These are phyloP conservation scores for Catharus ustulatus DNA, from an alignment of 2,797 vertebrate genomes.

Conservation along the genomic window DNA sequence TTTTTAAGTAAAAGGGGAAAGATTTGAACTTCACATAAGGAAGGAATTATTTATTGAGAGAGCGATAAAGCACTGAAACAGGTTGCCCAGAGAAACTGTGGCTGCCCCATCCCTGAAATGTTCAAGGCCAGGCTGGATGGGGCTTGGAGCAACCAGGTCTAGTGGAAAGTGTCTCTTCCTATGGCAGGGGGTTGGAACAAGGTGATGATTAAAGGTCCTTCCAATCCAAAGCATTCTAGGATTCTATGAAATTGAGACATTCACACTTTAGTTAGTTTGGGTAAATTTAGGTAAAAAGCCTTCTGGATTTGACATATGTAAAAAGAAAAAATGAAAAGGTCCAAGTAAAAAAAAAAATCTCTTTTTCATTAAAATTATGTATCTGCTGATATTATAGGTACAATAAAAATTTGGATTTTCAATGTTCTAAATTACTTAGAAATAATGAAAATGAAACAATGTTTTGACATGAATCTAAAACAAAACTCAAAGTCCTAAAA, in stretches of 20 bases:
- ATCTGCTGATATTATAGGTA: background rate
- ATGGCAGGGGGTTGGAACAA: background rate
- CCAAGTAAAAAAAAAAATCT: background rate
- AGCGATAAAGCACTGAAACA: background rate
- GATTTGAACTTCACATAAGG: background rate
- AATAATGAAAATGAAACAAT: background rate
- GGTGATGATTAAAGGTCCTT: background rate
- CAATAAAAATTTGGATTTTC: background rate
- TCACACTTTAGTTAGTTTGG: background rate
- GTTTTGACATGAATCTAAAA: background rate
- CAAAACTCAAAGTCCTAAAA: background rate
- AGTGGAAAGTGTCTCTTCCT: background rate
- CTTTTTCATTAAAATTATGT: background rate
- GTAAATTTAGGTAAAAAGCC: background rate
- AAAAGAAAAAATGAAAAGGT: background rate
- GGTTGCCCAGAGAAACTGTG: background rate
- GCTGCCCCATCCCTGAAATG: background rate
- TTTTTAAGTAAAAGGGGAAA: background rate
- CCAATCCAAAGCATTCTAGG: background rate
- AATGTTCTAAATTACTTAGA: background rate
- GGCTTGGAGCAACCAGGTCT: background rate
- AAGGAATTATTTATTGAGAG: background rate
- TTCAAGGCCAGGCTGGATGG: background rate
- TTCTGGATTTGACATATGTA: background rate
- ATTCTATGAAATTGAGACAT: background rate